A percentile compares a stretch with the other conserved stretches of the same genome.
phyloP scores from a whole-genome alignment of 2,113 vertebrate species.

The Mustela nigripes region DNA sequence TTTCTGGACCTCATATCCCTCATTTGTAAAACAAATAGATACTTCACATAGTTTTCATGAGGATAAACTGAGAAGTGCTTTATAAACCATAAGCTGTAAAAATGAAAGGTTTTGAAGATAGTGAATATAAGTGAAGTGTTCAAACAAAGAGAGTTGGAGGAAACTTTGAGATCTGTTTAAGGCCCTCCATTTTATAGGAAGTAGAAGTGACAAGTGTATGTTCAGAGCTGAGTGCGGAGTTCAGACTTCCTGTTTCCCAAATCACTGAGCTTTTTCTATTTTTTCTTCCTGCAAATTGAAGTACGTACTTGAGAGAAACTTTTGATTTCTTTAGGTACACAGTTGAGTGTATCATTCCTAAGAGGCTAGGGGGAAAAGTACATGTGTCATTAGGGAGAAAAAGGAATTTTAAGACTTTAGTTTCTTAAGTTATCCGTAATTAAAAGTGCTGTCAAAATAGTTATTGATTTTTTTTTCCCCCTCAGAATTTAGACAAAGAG shows the following conservation, averaged over 20 bases:
- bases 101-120: conserved; percentile 35
- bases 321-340: conserved; percentile 60
- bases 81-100: conserved; percentile 12
- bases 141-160: not conserved
- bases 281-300: conserved; percentile 41
- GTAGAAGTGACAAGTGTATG: not conserved
- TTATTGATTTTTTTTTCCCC: not conserved
- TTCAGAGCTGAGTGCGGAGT: not conserved
- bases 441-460: conserved; percentile 83
- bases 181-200: not conserved
- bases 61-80: conserved; percentile 35
- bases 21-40: conserved; percentile 27
- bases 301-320: conserved; percentile 22
- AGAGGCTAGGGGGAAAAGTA: conserved; percentile 73
- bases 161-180: not conserved
- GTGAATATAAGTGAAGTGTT: not conserved
- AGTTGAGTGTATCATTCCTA: conserved; percentile 65
- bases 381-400: conserved; percentile 75
- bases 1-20: conserved; percentile 9
- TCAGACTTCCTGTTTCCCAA: not conserved
- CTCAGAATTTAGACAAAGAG: conserved; percentile 69
- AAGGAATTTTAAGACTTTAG: conserved; percentile 82
- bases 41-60: conserved; percentile 33
- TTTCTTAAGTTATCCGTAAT: conserved; percentile 82
- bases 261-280: not conserved